A percentile compares a stretch with the other conserved stretches of the same genome.
phyloP scores from a whole-genome alignment of 2,888 invertebrate species.

The Drosophila merina region DNA sequence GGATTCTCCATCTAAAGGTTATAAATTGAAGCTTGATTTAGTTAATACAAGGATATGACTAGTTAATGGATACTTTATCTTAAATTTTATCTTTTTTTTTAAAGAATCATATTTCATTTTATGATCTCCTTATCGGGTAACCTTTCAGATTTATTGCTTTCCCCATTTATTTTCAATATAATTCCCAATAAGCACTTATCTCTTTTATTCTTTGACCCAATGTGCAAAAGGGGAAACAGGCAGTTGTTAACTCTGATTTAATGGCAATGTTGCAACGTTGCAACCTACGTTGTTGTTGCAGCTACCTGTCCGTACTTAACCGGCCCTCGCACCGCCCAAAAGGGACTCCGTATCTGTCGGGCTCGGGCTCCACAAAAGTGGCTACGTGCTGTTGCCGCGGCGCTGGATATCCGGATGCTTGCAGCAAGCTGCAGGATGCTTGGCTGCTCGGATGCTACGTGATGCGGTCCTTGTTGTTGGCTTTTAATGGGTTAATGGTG shows the following conservation, averaged over 20 bases:
- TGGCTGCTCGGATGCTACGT: conserved; percentile 50
- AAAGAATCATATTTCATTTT: no score
- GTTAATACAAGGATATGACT: not conserved
- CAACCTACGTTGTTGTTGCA: conserved; percentile 7
- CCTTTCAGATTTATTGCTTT: not conserved
- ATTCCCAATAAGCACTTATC: conserved; percentile 8
- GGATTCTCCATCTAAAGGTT: not conserved
- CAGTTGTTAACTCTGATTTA: conserved; percentile 78
- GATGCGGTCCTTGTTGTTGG: conserved; percentile 60
- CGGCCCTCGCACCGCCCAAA: conserved; percentile 2
- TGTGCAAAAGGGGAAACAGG: conserved; percentile 52
- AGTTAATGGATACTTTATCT: not conserved
- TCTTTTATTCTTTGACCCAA: conserved; percentile 18
- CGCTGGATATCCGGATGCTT: conserved; percentile 43
- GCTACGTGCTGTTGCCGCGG: conserved; percentile 66
- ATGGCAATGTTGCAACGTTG: conserved; percentile 59
- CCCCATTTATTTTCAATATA: not conserved
- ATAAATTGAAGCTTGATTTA: not conserved
- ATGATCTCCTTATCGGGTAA: no score
- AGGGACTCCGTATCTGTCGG: conserved; percentile 3
- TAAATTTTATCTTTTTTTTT: no score
- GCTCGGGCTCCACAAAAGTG: conserved; percentile 60
- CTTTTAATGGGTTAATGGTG: conserved; percentile 74
- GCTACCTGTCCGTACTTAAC: conserved; percentile 37
- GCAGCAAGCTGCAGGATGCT: conserved; percentile 9